These are phyloP conservation scores for Tetragonula carbonaria DNA, from an alignment of 2,888 invertebrate genomes.

Conservation along the genomic window DNA sequence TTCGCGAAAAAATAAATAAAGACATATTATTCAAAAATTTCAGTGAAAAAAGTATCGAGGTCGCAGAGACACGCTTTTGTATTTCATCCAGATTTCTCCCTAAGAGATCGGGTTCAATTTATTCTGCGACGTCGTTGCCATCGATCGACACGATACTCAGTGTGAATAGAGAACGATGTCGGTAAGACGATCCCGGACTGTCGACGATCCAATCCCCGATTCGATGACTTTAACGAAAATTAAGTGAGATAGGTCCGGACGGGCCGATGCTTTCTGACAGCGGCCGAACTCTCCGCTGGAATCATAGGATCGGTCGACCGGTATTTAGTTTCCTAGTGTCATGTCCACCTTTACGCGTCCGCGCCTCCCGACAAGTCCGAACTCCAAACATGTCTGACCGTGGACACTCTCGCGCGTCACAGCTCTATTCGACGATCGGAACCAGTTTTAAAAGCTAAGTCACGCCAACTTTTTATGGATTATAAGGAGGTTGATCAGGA, in stretches of 20 bases:
- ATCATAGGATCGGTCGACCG: conserved; percentile 62
- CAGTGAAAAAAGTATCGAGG: neutral
- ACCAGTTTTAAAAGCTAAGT: conserved; percentile 40
- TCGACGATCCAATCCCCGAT: conserved; percentile 73
- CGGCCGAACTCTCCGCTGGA: conserved; percentile 69
- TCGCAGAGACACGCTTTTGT: neutral
- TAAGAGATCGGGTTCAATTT: conserved; percentile 27
- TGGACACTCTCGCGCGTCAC: conserved; percentile 74
- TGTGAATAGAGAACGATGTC: conserved; percentile 47
- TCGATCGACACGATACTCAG: conserved; percentile 36
- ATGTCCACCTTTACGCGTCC: conserved; percentile 83
- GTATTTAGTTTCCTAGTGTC: conserved; percentile 83
- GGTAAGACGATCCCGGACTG: conserved; percentile 67
- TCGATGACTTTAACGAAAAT: conserved; percentile 74
- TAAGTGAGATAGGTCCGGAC: conserved; percentile 78
- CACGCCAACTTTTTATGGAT: neutral
- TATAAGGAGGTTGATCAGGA: neutral
- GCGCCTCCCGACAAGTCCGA: conserved; percentile 81
- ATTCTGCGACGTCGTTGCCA: conserved; percentile 17
- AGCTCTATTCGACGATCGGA: conserved; percentile 77
- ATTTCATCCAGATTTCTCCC: conserved; percentile 1
- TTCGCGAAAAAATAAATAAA: neutral
- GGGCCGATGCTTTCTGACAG: conserved; percentile 78
- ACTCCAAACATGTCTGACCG: conserved; percentile 78
- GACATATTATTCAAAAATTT: neutral